phyloP scores from a whole-genome alignment of 2,113 vertebrate genomes.

The Cryptoleucopteryx plumbea region DNA sequence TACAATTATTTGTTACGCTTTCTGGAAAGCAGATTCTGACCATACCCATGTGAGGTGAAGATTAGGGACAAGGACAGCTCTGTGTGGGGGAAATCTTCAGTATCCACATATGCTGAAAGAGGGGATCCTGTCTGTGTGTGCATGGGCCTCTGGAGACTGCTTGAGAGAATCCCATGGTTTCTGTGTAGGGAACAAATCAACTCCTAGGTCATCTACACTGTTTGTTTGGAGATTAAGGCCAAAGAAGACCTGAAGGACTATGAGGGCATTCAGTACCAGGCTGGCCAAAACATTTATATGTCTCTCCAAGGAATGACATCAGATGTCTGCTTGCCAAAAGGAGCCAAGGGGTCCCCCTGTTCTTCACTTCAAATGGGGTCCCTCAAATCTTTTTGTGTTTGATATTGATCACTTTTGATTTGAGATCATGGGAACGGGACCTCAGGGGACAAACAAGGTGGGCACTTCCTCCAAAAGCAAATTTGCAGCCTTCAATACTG shows the following conservation, averaged over 20 bases:
- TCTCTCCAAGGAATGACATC: not conserved
- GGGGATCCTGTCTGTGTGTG: not conserved
- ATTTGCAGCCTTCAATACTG: not conserved
- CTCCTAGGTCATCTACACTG: not conserved
- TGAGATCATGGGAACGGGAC: not conserved
- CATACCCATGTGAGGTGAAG: not conserved
- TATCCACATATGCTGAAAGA: not conserved
- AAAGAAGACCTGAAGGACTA: not conserved
- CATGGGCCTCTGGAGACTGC: not conserved
- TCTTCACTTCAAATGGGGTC: not conserved
- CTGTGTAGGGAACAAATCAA: not conserved
- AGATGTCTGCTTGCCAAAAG: not conserved
- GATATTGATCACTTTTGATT: not conserved
- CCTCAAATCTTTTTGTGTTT: not conserved
- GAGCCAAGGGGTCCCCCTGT: not conserved
- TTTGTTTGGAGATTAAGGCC: not conserved
- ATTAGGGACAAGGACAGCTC: not conserved
- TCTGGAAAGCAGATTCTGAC: not conserved
- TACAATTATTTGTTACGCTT: not conserved
- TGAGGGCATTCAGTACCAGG: not conserved
- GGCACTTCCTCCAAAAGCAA: not conserved
- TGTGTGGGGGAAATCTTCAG: not conserved
- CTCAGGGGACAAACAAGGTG: not conserved
- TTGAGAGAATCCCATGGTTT: not conserved
- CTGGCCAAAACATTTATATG: not conserved